Percentiles rank a stretch among this genome's conserved stretches.
phyloP scores from a whole-genome alignment of 1,140 invertebrate species.

The Camponotus pennsylvanicus region DNA sequence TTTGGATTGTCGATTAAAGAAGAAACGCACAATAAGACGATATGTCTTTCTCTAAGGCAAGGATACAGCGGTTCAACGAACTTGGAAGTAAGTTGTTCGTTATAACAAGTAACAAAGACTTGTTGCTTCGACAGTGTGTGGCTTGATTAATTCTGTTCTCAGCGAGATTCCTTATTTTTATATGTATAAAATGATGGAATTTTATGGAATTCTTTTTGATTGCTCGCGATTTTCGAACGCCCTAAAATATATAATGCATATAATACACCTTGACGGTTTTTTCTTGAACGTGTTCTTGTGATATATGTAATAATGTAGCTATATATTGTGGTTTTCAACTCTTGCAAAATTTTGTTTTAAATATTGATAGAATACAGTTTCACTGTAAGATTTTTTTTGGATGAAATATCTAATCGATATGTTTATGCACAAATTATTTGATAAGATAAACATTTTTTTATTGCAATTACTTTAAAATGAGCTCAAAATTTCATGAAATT shows the following conservation, averaged over 20 bases:
- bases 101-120: neutral
- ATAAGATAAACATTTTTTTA: neutral
- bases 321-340: neutral
- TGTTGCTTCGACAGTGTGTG: neutral
- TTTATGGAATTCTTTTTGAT: neutral
- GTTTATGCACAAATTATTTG: neutral
- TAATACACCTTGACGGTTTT: neutral
- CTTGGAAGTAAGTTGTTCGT: conserved; percentile 80
- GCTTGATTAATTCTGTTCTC: neutral
- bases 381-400: neutral
- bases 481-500: neutral
- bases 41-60: conserved; percentile 85
- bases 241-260: neutral
- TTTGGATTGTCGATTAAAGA: neutral
- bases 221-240: neutral
- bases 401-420: neutral
- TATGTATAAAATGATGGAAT: neutral
- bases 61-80: conserved; percentile 85
- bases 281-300: neutral
- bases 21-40: neutral
- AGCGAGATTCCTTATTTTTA: neutral
- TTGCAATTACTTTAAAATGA: neutral
- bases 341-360: neutral
- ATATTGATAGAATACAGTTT: neutral
- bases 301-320: neutral